Evolutionary conservation across 2,113 vertebrate genomes (phyloP), one percentile per base, ranked within the genome.

Genomic region (Phyllostomus discolor): DNA sequence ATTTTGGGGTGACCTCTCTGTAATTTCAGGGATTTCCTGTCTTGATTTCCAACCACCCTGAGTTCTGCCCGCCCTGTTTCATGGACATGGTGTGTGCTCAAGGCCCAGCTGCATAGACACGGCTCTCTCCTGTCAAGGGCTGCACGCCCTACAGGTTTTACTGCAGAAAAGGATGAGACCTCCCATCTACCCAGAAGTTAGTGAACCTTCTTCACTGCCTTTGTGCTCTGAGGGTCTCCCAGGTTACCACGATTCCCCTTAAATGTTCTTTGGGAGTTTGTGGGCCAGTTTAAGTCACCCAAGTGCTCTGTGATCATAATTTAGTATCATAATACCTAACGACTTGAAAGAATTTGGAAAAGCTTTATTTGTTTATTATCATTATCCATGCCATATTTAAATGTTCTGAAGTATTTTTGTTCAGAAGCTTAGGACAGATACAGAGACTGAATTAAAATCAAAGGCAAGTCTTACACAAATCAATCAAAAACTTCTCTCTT

Each of bases 281-380:
- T 81, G 59, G 94, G 72, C 24, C 91, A 2, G 59, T 70, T 83
- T 83, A 76, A 33, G 62, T 93, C 41, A n/a, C n/a, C 38, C 59
- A 59, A 31, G 10, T 50, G 67, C 59, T 54, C 38, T 85, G 28
- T 78, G 59, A 76, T 87, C 41, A 57, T 83, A 85, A 76, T 64
- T 90, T 81, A 91, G 33, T 81, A 72, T 48, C 59, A 79, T 62
- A 78, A 35, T 92, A 92, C 59, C 20, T 78, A 81, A 94, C 54
- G 52, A 19, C 52, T 57, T 87, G 62, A 94, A 91, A 93, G 48
- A 91, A 86, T 19, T 33, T 92, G 88, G 54, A 93, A 84, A 91
- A 52, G 20, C 17, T 64, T 11, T 46, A 19, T 84, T 83, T 70
- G 28, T 90, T 83, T 83, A 22, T 88, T 86, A 20, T 17, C 38